Percentiles rank a stretch among this genome's conserved stretches.
Evolutionary conservation across 2,888 invertebrate genomes (phyloP).

Genomic region (Kuschelorhynchus macadamiae): DNA sequence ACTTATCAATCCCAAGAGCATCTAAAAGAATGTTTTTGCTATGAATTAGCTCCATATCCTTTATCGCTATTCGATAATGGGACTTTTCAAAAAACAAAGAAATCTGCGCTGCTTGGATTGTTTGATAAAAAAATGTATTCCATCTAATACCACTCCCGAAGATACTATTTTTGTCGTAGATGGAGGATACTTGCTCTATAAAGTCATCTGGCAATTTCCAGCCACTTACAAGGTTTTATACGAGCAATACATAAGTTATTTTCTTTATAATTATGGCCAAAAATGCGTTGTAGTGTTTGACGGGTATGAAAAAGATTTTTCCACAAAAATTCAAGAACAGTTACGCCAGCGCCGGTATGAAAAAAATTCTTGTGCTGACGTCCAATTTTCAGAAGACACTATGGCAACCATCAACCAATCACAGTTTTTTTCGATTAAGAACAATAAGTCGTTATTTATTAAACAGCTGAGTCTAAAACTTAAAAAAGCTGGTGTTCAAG

Average conservation of each 20-base stretch:
- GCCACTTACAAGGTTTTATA: too few relatives aligned
- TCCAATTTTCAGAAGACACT: constrained; percentile 6
- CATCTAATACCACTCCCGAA: constrained; percentile 6
- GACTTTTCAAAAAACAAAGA: too few relatives aligned
- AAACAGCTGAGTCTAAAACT: constrained; percentile 1
- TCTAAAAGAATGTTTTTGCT: neutral
- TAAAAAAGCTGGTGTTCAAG: neutral
- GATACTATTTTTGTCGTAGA: neutral
- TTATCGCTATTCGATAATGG: neutral
- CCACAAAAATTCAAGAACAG: neutral
- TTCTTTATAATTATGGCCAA: neutral
- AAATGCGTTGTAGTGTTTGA: neutral
- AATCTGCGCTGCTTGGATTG: too few relatives aligned
- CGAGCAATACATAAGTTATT: neutral
- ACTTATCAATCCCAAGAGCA: constrained; percentile 7
- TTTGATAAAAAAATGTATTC: neutral
- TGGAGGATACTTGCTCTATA: neutral
- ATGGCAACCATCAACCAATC: constrained; percentile 10
- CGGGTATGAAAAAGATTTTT: neutral
- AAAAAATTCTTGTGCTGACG: neutral
- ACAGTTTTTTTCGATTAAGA: constrained; percentile 7
- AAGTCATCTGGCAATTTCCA: neutral
- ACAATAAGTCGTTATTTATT: constrained; percentile 1
- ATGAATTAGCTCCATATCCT: constrained; percentile 2
- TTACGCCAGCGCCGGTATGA: constrained; percentile 1